Evolutionary conservation across 2,888 invertebrate genomes (phyloP).

Genomic region (Erebia aethiops): DNA sequence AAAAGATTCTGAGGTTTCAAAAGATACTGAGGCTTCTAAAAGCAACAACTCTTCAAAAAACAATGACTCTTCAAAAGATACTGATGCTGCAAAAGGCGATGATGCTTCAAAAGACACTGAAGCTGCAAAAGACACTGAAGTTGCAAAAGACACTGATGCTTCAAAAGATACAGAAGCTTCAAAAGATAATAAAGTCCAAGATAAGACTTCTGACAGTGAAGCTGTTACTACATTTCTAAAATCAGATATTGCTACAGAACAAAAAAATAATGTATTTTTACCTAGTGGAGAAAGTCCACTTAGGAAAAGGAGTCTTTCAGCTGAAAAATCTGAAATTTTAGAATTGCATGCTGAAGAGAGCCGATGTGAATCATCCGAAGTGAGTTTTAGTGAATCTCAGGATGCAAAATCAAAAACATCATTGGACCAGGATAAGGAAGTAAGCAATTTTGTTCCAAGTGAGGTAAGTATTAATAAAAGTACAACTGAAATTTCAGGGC

Average conservation of each 20-base stretch:
- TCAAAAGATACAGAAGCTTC: background rate
- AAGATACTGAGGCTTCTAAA: constrained; percentile 23
- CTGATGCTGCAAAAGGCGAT: background rate
- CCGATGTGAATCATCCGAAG: constrained; percentile 62
- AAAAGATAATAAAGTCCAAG: constrained; percentile 24
- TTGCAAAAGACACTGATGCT: background rate
- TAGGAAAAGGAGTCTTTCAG: constrained; percentile 54
- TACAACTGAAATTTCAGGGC: constrained; percentile 55
- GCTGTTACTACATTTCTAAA: constrained; percentile 46
- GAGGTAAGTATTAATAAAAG: constrained; percentile 76
- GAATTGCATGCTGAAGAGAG: constrained; percentile 70
- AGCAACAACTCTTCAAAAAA: constrained; percentile 1
- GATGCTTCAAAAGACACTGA: background rate
- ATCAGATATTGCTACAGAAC: constrained; percentile 26
- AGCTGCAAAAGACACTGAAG: background rate
- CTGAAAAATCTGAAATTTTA: constrained; percentile 69
- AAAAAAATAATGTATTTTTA: constrained; percentile 52
- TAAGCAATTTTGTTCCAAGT: constrained; percentile 39
- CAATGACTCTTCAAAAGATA: constrained; percentile 34
- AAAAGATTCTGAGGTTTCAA: constrained; percentile 17
- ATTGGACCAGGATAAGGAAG: constrained; percentile 44
- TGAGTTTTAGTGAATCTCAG: constrained; percentile 54
- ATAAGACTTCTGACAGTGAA: constrained; percentile 41
- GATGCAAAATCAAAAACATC: constrained; percentile 47
- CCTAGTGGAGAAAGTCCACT: constrained; percentile 46